Evolutionary conservation across 2,113 vertebrate species (phyloP).

Genomic region (Colistium nudipinnis): DNA sequence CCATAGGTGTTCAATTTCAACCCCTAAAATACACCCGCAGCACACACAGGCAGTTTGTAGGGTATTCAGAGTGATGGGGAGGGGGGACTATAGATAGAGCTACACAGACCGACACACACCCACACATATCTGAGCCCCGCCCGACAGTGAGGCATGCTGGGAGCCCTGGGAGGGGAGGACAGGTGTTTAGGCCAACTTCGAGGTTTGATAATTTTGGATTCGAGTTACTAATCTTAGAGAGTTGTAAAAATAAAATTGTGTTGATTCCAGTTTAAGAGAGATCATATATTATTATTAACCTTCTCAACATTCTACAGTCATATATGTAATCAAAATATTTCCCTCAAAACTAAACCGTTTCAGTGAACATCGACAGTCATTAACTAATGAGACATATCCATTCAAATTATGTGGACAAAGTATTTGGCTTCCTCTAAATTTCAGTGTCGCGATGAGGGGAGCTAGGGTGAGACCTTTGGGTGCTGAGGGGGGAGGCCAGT

Average conservation of each 20-base stretch:
- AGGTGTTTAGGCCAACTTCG: constrained; percentile 57
- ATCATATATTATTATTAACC: background rate
- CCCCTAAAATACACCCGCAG: constrained; percentile 48
- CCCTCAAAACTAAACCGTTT: no score
- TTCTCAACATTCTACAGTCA: no score
- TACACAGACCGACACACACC: constrained; percentile 21
- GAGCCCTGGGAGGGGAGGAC: constrained; percentile 43
- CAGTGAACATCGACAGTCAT: no score
- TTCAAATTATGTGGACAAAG: no score
- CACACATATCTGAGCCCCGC: constrained; percentile 33
- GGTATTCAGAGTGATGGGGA: constrained; percentile 50
- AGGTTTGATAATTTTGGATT: constrained; percentile 32
- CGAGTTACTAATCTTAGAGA: background rate
- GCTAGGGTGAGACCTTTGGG: background rate
- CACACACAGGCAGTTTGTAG: constrained; percentile 37
- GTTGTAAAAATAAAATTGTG: background rate
- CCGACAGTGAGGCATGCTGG: constrained; percentile 59
- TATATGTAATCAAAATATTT: no score
- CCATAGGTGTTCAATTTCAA: constrained; percentile 59
- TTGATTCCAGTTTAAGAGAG: background rate
- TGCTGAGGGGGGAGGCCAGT: background rate
- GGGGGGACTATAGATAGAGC: constrained; percentile 61
- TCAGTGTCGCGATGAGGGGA: background rate
- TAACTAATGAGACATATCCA: no score
- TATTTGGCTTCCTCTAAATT: no score